phyloP scores from a whole-genome alignment of 92 coral and sea anemone genomes.

The Heteractis magnifica region DNA sequence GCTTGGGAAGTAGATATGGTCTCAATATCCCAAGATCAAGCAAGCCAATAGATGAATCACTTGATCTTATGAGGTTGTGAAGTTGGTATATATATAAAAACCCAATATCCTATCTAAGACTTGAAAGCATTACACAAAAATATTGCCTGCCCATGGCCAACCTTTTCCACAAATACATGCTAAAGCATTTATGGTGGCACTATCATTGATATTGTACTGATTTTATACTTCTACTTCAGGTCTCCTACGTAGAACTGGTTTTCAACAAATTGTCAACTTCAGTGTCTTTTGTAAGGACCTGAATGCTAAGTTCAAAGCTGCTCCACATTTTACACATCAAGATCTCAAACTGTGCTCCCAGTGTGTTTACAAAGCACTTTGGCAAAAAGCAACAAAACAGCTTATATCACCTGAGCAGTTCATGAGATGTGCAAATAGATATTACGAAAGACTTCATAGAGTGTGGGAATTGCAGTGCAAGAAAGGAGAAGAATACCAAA shows the following conservation, averaged over 20 bases:
- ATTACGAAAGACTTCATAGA: constrained; percentile 51
- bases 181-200: too few relatives aligned
- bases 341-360: constrained; percentile 55
- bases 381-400: constrained; percentile 41
- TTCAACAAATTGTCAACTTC: constrained; percentile 60
- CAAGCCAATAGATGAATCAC: too few relatives aligned
- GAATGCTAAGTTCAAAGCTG: constrained; percentile 31
- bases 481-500: constrained; percentile 42
- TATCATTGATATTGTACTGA: background rate
- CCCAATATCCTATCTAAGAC: too few relatives aligned
- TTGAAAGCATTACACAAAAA: too few relatives aligned
- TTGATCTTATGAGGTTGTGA: too few relatives aligned
- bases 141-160: too few relatives aligned
- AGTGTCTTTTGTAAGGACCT: constrained; percentile 56
- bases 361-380: constrained; percentile 52
- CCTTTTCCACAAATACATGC: too few relatives aligned
- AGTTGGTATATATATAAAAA: too few relatives aligned
- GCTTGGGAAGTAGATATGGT: too few relatives aligned
- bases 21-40: too few relatives aligned
- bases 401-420: constrained; percentile 54
- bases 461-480: constrained; percentile 77
- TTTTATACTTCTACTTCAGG: constrained; percentile 27
- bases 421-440: constrained; percentile 48
- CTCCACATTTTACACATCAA: constrained; percentile 47
- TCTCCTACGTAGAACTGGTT: constrained; percentile 68